Base-by-base conservation (phyloP, 2,113 vertebrate species). In the Eidolon helvum region DNA sequence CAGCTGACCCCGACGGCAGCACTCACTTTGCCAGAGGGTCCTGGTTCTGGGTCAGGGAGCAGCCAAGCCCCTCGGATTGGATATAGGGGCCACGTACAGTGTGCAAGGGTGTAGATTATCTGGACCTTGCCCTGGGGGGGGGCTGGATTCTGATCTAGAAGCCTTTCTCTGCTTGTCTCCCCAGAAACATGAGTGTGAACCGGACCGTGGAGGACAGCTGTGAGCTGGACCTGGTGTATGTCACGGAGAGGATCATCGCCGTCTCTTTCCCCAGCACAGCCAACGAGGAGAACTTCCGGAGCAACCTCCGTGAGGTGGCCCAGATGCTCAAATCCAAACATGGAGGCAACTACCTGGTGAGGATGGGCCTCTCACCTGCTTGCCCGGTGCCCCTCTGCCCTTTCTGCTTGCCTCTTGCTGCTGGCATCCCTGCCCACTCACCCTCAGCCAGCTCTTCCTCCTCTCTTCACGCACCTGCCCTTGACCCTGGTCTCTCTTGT, bases 321-420 rank as follows among this genome's bases (percentile, higher is more conserved):
- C 99, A 99, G 98, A 99, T 99, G 99, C 99, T 99, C 97, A 99
- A 99, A 97, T 99, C 99, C 98, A 99, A 99, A 98, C 99, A 99
- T 4, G 99, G 99, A 2, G 99, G 99, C 97, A 99, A 98, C 98
- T 99, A 99, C 53, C 98, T 99, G 99, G 99, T 99, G 94, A 98
- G 97, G 24, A 4, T 2, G 7, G 0, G 28, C 14, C 7, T 35
- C 11, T 5, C 0, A 2, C 15, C 43, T 7, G 0, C 2, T 40
- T 92, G 0, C 1, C 14, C 0, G 0, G 79, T 59, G 55, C 35
- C 26, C n/a, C 26, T 26, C 21, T 22, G 28, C 38, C 94, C 1
- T 0, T 69, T 94, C 87, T 50, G 30, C 30, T 43, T 0, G 28
- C 14, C 5, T 38, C 30, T 35, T 48, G 38, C 59, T 57, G 55